Evolutionary conservation across 2,888 invertebrate genomes (phyloP), one percentile per base, ranked within the genome.

Genomic region (Drosophila nigricruria): DNA sequence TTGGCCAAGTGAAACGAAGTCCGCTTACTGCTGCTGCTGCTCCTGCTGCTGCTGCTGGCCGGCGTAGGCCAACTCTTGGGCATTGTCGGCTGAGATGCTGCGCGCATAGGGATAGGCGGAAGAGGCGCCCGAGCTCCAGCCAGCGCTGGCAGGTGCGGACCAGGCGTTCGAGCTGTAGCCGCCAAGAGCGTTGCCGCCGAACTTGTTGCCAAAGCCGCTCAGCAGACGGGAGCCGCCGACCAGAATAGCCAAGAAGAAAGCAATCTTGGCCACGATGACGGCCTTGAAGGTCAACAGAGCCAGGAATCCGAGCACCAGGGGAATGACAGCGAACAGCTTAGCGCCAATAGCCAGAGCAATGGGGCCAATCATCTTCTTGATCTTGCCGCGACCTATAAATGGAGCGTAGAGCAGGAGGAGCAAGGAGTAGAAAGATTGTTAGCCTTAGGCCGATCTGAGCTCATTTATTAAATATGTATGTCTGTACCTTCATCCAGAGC

Each of bases 281-380:
- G 97, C 97, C 93, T 97, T 97, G 49, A 95, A 94, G 27, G 96
- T 95, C 78, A 97, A 92, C 23, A 97, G 93, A 0, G 95, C 96
- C 1, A 97, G 93, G 53, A 95, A 95, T 20, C 96, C 96, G 73
- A 97, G 94, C 20, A 96, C 92, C 9, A 97, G 92, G 0, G 96
- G 96, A 0, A 96, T 92, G 0, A 97, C 92, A 0, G 96, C 95
- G 59, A 97, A 94, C 61, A 96, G 93, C 88, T 97, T 96, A 25
- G 96, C 94, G 38, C 95, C 96, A 20, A 96, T 93, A 1, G 96
- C 95, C 53, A 96, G 93, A 53, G 96, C 93, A 52, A 96, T 92
- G 1, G 96, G 96, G 84, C 93, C 94, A 34, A 96, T 92, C 91
- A 95, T 94, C 91, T 96, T 96, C 94, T 96, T 97, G 90, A 96